A percentile compares a stretch with the other conserved stretches of the same genome.
phyloP scores from a whole-genome alignment of 2,113 vertebrate species.

The Tupaia tana region DNA sequence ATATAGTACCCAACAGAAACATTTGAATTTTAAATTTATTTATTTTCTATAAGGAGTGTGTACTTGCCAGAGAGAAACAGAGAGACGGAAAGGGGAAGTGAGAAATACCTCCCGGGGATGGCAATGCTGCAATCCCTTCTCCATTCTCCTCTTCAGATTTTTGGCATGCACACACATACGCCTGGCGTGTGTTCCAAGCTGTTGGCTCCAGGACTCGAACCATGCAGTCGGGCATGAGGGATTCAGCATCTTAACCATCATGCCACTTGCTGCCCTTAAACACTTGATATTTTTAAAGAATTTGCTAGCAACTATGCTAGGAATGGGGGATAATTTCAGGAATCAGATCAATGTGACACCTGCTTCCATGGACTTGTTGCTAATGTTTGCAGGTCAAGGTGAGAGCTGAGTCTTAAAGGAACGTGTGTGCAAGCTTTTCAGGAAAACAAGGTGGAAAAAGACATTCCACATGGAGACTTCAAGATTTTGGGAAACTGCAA shows the following conservation, averaged over 20 bases:
- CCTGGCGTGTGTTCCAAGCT: too few species aligned
- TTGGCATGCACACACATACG: too few species aligned
- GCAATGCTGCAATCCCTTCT: too few species aligned
- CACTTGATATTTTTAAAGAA: neutral
- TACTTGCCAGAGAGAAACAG: too few species aligned
- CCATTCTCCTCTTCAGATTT: too few species aligned
- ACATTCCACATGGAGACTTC: neutral
- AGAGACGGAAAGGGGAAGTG: too few species aligned
- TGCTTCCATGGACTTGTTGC: neutral
- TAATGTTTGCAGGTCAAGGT: neutral
- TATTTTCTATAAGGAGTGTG: too few species aligned
- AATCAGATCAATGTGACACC: neutral
- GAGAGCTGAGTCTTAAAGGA: neutral
- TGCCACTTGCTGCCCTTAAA: too few species aligned
- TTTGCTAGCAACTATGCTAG: neutral
- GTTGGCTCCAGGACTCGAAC: too few species aligned
- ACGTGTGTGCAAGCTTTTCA: neutral
- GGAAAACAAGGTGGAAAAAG: neutral
- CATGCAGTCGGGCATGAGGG: too few species aligned
- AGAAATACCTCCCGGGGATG: too few species aligned
- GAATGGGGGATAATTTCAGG: neutral
- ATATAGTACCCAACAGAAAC: neutral
- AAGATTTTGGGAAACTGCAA: neutral
- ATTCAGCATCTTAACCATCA: too few species aligned
- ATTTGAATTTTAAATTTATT: neutral